Evolutionary conservation across 2,113 vertebrate species (phyloP).

Genomic region (Daboia siamensis): DNA sequence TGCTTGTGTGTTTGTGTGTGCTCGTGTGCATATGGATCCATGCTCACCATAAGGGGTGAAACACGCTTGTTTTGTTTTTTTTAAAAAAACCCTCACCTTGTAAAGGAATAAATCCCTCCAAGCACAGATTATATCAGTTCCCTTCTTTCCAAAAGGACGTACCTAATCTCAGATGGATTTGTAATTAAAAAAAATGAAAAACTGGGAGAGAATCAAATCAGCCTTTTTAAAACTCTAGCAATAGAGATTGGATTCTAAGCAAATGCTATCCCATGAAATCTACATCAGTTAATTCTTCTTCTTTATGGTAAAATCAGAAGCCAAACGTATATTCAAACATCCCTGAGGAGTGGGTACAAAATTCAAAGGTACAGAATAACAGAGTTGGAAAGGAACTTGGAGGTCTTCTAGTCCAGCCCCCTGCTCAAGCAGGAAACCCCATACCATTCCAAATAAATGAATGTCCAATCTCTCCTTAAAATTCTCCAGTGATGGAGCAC

Average conservation of each 20-base stretch:
- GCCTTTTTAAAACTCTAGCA: too few species aligned
- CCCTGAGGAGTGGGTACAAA: neutral
- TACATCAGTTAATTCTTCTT: neutral
- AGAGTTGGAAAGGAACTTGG: neutral
- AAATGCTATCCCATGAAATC: neutral
- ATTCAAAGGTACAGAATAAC: neutral
- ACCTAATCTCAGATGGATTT: neutral
- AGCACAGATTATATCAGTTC: neutral
- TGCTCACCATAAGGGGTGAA: slow-evolving; percentile 6
- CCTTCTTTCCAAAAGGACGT: neutral
- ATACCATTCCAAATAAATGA: neutral
- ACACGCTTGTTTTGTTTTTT: neutral
- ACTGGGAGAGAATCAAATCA: too few species aligned
- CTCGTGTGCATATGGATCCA: neutral
- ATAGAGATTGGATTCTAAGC: too few species aligned
- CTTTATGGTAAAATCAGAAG: neutral
- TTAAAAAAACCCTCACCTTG: neutral
- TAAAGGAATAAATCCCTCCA: neutral
- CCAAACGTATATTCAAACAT: neutral
- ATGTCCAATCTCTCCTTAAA: neutral
- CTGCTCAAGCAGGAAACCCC: neutral
- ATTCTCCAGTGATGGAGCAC: neutral
- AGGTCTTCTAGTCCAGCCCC: neutral
- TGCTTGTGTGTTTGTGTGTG: slow-evolving; percentile 20
- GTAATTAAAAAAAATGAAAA: too few species aligned